phyloP scores from a whole-genome alignment of 2,797 vertebrate genomes.

The Brotula barbata region DNA sequence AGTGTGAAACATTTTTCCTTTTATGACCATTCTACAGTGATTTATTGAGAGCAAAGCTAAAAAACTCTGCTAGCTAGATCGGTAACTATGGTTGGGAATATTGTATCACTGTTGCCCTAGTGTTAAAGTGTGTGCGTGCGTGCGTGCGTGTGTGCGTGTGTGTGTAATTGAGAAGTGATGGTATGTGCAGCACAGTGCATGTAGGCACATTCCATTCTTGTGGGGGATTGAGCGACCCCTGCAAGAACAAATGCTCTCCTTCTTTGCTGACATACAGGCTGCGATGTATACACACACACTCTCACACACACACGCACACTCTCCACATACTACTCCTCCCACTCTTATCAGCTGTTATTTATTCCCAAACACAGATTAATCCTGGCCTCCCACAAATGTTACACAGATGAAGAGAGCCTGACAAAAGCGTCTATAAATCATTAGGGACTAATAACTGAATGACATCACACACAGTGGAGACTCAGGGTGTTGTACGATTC shows the following conservation, averaged over 20 bases:
- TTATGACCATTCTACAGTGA: background rate
- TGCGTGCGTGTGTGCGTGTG: background rate
- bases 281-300: background rate
- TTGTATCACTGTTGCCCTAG: background rate
- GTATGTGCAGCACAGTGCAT: slow-evolving; percentile 10
- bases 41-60: background rate
- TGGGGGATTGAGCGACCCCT: slow-evolving; percentile 22
- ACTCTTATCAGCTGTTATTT: slow-evolving; percentile 59
- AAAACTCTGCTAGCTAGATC: background rate
- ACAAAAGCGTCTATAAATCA: slow-evolving; percentile 58
- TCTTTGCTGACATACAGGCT: slow-evolving; percentile 17
- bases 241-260: slow-evolving; percentile 31
- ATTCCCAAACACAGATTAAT: slow-evolving; percentile 44
- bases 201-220: slow-evolving; percentile 48
- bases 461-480: background rate
- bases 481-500: too few species aligned
- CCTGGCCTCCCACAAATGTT: slow-evolving; percentile 33
- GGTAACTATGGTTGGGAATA: too few species aligned
- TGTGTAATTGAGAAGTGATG: background rate
- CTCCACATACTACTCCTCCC: slow-evolving; percentile 28
- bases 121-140: background rate
- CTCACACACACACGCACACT: background rate
- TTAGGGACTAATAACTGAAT: slow-evolving; percentile 35
- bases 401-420: slow-evolving; percentile 44
- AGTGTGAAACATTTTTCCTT: background rate